Conservation (phyloP, 2,113 vertebrate genomes). For the Microtus ochrogaster region DNA sequence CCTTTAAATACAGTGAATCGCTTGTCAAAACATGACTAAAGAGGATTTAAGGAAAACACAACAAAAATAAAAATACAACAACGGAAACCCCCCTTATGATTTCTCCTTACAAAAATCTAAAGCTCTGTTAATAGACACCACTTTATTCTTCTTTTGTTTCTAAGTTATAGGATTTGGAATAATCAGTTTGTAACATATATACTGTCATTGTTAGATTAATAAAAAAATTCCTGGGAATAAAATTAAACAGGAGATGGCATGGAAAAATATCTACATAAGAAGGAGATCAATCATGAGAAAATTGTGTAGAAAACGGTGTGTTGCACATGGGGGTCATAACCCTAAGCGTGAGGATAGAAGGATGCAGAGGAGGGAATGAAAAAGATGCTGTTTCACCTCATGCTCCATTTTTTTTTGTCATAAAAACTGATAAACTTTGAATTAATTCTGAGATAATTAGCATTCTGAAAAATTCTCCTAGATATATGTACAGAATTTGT, state of each 20-base stretch:
- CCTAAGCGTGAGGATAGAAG: background rate
- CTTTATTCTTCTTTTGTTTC: slow-evolving; percentile 1
- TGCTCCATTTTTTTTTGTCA: slow-evolving; percentile 22
- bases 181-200: background rate
- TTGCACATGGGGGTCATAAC: background rate
- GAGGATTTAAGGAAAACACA: background rate
- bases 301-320: background rate
- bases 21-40: background rate
- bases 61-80: background rate
- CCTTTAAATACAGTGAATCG: background rate
- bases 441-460: slow-evolving; percentile 66
- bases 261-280: background rate
- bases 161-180: background rate
- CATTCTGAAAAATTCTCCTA: slow-evolving; percentile 26
- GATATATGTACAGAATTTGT: slow-evolving; percentile 53
- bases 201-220: background rate
- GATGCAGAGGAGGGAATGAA: background rate
- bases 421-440: background rate
- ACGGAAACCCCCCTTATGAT: background rate
- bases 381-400: slow-evolving; percentile 9
- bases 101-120: background rate
- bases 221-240: background rate
- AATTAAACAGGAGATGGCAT: background rate
- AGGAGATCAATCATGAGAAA: background rate
- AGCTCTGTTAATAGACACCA: background rate